Conservation (phyloP, 2,113 vertebrate genomes). For the Glareola pratincola region DNA sequence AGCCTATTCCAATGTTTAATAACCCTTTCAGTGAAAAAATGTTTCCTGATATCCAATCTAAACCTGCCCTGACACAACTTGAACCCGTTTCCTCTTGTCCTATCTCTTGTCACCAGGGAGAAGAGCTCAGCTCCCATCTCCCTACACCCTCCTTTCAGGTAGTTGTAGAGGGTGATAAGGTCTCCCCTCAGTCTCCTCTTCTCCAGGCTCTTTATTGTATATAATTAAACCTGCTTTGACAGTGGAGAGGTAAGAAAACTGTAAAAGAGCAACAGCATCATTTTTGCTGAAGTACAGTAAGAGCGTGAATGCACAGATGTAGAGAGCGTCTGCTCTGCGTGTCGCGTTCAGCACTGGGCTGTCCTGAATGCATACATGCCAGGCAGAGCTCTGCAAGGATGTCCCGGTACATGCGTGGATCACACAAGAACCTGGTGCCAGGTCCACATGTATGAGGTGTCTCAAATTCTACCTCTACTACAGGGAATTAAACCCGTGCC, state of each 20-base stretch:
- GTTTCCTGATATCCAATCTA: too few species aligned
- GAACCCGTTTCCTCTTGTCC: too few species aligned
- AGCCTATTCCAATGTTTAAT: too few species aligned
- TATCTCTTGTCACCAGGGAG: too few species aligned
- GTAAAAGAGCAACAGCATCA: neutral
- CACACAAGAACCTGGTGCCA: neutral
- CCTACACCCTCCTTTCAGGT: too few species aligned
- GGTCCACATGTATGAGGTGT: neutral
- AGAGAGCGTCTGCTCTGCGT: neutral
- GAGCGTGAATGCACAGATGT: neutral
- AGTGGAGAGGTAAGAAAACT: neutral
- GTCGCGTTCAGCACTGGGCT: neutral
- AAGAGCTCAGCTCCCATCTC: too few species aligned
- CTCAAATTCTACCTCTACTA: neutral
- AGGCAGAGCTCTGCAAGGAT: neutral
- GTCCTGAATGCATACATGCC: rapidly evolving
- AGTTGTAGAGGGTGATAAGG: too few species aligned
- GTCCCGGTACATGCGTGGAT: neutral
- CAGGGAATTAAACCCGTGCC: neutral
- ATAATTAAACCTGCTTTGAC: neutral
- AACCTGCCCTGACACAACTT: too few species aligned
- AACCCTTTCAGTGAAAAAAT: too few species aligned
- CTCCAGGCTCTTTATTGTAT: neutral
- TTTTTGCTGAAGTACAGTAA: neutral
- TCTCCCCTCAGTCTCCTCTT: too few species aligned